Percentiles rank a stretch among this genome's conserved stretches.
Conservation (phyloP, 2,797 vertebrate genomes). For the Spinus olivaceus region DNA sequence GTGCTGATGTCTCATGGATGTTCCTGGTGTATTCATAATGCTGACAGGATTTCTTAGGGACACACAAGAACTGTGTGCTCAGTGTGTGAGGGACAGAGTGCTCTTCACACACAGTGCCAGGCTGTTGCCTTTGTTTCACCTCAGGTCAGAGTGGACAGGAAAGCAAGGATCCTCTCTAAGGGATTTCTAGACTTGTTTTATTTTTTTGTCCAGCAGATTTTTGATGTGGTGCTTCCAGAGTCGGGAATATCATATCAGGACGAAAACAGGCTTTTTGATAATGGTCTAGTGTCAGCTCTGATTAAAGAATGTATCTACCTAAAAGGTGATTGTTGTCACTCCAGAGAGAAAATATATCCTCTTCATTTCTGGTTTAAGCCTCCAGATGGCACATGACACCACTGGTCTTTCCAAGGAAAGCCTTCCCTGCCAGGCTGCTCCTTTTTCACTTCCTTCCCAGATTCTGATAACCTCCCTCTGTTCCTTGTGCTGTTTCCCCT, state of each 20-base stretch:
- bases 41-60: background rate
- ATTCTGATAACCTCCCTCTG: background rate
- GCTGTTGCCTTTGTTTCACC: background rate
- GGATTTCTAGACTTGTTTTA: background rate
- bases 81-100: background rate
- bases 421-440: background rate
- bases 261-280: background rate
- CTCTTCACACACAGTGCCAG: background rate
- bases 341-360: background rate
- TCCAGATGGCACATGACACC: slow-evolving; percentile 53
- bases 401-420: background rate
- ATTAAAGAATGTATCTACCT: background rate
- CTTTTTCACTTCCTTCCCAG: background rate
- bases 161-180: fast-evolving
- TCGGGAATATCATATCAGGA: background rate
- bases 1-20: background rate
- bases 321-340: background rate
- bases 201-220: background rate
- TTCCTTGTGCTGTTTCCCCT: background rate
- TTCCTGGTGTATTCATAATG: background rate
- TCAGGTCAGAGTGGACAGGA: background rate
- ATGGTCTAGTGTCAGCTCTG: background rate
- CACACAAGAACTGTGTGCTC: background rate
- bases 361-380: background rate
- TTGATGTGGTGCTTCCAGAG: background rate